Evolutionary conservation across 2,888 invertebrate species (phyloP), one percentile per base, ranked within the genome.

Genomic region (Drosophila setosimentum): DNA sequence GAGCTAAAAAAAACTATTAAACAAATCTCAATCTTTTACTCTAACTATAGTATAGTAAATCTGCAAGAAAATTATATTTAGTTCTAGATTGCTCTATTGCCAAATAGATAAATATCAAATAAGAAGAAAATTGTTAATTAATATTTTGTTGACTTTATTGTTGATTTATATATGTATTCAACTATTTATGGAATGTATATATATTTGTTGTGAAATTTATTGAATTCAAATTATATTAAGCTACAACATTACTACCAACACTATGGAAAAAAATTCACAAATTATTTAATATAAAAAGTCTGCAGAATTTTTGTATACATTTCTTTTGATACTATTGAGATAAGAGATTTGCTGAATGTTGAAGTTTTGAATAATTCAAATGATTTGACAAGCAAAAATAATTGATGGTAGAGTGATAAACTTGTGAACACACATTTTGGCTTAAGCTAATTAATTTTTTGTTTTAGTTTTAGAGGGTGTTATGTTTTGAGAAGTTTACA

Each of bases 91-190:
- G 16, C 6, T n/a, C 27, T 33, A 10, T 29, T 45, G 54, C 27
- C 42, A 24, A 11, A 21, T 3, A 57, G 35, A 50, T 49, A 50
- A 59, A 76, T 45, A 55, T 42, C 40, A 68, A 74, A 68, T 42
- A 54, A 50, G 45, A 49, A 48, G 54, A 59, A 60, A 67, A 61
- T 66, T 77, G 45, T 66, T 66, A 65, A 68, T 77, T 63, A 65
- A 51, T 57, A 35, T 33, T 45, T 24, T 61, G 29, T 76, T 80
- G 55, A 76, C 66, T 69, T 54, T 50, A n/a, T 21, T 57, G 48
- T 48, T 77, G 78, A 71, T 51, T 60, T 68, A 32, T 32, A 33
- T 53, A 29, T 35, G 33, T 8, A 45, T 18, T 18, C n/a, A 42
- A 21, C 1, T 45, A 21, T 7, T 21, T 42, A 10, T 30, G 24